Evolutionary conservation across 2,113 vertebrate genomes (phyloP).

Genomic region (Phyllostomus discolor): DNA sequence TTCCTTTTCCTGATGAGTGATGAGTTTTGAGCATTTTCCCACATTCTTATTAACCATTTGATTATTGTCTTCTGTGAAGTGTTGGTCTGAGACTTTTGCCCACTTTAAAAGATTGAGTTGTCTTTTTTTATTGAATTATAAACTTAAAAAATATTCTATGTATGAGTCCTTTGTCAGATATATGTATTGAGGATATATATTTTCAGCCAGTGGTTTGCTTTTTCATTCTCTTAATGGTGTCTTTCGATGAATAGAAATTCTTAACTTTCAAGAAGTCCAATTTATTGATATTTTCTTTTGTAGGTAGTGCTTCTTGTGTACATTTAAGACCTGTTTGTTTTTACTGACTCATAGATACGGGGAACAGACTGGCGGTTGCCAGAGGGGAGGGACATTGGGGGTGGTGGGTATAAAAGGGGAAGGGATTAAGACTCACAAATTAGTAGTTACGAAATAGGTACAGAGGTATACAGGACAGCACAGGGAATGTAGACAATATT

Average conservation of each 20-base stretch:
- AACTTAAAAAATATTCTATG: background rate
- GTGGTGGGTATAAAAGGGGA: background rate
- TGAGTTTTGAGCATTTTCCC: background rate
- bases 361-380: background rate
- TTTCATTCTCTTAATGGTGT: slow-evolving; percentile 17
- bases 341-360: background rate
- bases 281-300: slow-evolving; percentile 8
- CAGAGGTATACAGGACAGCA: background rate
- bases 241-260: slow-evolving; percentile 4
- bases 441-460: background rate
- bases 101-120: background rate
- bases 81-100: background rate
- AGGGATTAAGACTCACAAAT: background rate
- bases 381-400: background rate
- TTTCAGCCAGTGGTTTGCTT: background rate
- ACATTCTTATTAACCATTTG: background rate
- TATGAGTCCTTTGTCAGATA: background rate
- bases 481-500: background rate
- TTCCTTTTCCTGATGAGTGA: background rate
- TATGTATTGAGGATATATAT: background rate
- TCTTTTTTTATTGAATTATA: slow-evolving; percentile 37
- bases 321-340: background rate
- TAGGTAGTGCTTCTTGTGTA: background rate
- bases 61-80: background rate
- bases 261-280: background rate